These are phyloP conservation scores for Acrossocheilus wenchowensis DNA, from an alignment of 2,797 vertebrate genomes.

Conservation along the genomic window DNA sequence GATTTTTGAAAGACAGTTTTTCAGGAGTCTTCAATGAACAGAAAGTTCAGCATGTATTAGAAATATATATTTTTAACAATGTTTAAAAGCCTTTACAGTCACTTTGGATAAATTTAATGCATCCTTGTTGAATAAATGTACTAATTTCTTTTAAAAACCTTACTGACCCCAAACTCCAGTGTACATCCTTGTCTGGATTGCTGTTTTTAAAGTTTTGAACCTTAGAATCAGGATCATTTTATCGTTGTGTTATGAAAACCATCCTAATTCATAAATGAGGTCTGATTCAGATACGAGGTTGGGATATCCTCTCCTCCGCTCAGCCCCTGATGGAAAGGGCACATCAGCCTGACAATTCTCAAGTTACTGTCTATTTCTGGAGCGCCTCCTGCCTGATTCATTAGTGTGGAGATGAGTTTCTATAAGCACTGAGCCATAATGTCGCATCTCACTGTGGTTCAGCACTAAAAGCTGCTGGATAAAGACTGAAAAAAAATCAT, in stretches of 20 bases:
- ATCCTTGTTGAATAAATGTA: neutral
- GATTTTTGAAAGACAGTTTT: neutral
- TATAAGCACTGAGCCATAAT: conserved; percentile 1
- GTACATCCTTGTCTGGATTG: neutral
- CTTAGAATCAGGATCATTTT: neutral
- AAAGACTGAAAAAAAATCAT: neutral
- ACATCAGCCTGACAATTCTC: conserved; percentile 25
- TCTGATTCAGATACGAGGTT: conserved; percentile 6
- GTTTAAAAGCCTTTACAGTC: neutral
- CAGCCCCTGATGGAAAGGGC: conserved; percentile 14
- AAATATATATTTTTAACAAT: too few species aligned
- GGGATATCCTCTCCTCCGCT: conserved; percentile 14
- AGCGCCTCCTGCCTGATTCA: conserved; percentile 22
- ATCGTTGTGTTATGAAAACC: neutral
- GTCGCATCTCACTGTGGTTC: neutral
- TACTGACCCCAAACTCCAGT: neutral
- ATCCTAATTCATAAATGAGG: conserved; percentile 1
- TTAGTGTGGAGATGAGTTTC: conserved; percentile 31
- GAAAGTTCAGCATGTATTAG: neutral
- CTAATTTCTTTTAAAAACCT: neutral
- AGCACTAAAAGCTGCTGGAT: neutral
- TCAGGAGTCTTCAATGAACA: neutral
- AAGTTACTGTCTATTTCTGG: conserved; percentile 47
- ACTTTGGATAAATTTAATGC: neutral
- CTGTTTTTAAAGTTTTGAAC: neutral